Evolutionary conservation across 1,140 invertebrate species (phyloP).

Genomic region (Drosophila ercepeae): DNA sequence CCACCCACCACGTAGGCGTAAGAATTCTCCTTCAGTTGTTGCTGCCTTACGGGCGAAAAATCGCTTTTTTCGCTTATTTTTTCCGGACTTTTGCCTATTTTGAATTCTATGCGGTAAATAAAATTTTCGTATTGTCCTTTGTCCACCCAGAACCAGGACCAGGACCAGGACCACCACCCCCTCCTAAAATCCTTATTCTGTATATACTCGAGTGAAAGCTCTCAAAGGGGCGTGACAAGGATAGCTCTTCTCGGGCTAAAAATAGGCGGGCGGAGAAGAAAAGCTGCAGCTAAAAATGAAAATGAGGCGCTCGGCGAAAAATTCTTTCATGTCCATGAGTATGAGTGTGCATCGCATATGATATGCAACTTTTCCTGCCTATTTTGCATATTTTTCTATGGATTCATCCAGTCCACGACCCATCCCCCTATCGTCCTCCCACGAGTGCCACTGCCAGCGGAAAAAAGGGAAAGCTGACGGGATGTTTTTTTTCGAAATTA

Average conservation of each 20-base stretch:
- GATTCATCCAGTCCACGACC: neutral
- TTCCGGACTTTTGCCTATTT: constrained; percentile 56
- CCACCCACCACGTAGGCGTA: too few species aligned
- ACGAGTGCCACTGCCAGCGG: constrained; percentile 9
- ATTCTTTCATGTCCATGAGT: constrained; percentile 39
- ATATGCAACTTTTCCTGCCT: constrained; percentile 64
- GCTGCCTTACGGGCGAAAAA: constrained; percentile 38
- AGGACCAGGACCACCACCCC: too few species aligned
- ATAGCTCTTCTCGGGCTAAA: constrained; percentile 33
- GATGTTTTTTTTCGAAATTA: constrained; percentile 48
- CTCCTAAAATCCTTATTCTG: constrained; percentile 5
- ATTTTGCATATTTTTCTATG: constrained; percentile 64
- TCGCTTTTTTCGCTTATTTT: constrained; percentile 34
- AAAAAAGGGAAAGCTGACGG: constrained; percentile 53
- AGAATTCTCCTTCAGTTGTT: constrained; percentile 50
- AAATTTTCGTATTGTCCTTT: constrained; percentile 68
- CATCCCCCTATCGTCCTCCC: neutral
- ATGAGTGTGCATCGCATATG: constrained; percentile 33
- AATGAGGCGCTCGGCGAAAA: constrained; percentile 36
- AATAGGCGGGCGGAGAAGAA: constrained; percentile 42
- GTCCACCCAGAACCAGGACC: constrained; percentile 14
- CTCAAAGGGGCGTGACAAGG: constrained; percentile 15
- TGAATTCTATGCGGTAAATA: constrained; percentile 76
- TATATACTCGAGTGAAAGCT: constrained; percentile 58
- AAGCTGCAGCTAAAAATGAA: constrained; percentile 47